Percentiles rank a stretch among this genome's conserved stretches.
These are phyloP conservation scores for Bombyx huttoni DNA, from an alignment of 2,888 invertebrate species.

Conservation along the genomic window DNA sequence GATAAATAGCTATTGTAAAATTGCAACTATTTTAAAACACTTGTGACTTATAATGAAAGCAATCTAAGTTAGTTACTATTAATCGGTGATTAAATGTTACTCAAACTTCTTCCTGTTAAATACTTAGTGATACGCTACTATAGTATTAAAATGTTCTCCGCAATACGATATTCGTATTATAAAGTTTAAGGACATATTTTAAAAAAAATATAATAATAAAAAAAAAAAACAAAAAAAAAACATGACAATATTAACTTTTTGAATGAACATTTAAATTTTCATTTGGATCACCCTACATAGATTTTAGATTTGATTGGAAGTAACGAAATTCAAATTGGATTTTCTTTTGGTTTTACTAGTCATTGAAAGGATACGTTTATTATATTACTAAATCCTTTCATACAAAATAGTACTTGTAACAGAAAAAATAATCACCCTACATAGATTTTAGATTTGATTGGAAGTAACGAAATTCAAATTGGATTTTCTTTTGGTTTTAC, in stretches of 20 bases:
- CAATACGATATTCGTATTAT: background rate
- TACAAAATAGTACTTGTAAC: background rate
- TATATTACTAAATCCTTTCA: background rate
- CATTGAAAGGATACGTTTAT: background rate
- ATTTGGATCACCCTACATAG: background rate
- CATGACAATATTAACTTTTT: background rate
- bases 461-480: background rate
- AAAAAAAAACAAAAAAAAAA: background rate
- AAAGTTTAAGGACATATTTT: background rate
- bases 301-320: background rate
- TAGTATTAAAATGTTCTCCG: background rate
- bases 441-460: too few relatives aligned
- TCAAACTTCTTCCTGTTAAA: background rate
- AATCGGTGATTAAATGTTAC: background rate
- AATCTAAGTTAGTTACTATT: background rate
- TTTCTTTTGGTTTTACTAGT: background rate
- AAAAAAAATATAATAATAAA: background rate
- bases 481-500: background rate
- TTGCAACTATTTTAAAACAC: background rate
- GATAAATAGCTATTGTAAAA: background rate
- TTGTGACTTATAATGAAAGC: background rate
- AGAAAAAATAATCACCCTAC: too few relatives aligned
- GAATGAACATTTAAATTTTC: background rate
- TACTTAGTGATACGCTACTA: background rate
- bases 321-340: background rate